Conservation (phyloP, 2,113 vertebrate genomes). For the Crypturellus undulatus region DNA sequence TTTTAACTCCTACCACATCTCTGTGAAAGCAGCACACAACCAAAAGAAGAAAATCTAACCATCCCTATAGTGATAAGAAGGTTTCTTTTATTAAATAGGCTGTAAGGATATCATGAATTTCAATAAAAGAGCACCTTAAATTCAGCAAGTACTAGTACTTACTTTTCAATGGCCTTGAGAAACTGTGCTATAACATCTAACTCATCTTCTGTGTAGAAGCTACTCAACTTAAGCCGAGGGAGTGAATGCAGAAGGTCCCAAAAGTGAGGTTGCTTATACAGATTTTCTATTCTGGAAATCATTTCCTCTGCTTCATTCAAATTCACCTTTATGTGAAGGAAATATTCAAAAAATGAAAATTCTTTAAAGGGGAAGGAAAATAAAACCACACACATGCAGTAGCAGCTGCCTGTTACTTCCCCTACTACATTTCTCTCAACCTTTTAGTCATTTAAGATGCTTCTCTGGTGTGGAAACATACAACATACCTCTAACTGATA, state of each 20-base stretch:
- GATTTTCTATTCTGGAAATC: conserved; percentile 62
- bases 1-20: not conserved
- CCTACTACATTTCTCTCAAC: not conserved
- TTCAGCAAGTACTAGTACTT: not conserved
- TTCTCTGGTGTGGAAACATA: not conserved
- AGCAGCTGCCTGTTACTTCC: not conserved
- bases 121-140: not conserved
- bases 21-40: not conserved
- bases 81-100: not conserved
- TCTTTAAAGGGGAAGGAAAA: not conserved
- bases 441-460: not conserved
- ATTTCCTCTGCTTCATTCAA: conserved; percentile 71
- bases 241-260: conserved; percentile 72
- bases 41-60: not conserved
- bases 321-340: conserved; percentile 54
- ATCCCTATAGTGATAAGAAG: not conserved
- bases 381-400: not conserved
- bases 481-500: not conserved
- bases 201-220: not conserved
- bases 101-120: not conserved
- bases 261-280: conserved; percentile 69
- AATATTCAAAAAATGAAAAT: not conserved
- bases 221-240: not conserved
- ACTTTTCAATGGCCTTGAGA: conserved; percentile 58
- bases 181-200: not conserved